Evolutionary conservation across 2,888 invertebrate genomes (phyloP), one percentile per base, ranked within the genome.

Genomic region (Hirtodrosophila alboralis): DNA sequence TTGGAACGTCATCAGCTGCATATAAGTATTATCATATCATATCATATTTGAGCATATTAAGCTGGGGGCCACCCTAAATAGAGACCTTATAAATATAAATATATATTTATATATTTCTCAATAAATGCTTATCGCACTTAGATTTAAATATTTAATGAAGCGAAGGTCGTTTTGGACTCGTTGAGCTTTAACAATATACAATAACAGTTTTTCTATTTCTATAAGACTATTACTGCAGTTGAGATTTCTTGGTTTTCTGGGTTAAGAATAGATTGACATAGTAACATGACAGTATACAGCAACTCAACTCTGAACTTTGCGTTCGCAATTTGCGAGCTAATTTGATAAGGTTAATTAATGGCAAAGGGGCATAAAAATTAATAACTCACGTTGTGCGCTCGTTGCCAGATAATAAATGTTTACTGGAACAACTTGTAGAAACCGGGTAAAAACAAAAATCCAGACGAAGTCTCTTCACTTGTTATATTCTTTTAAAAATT

Each of bases 121-220:
- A 71, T 54, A 49, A 47, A 41, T 49, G 66, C 66, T 71, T 71
- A 75, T 75, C 71, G 66, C 61, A 57, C 31, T 52, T 72, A 10
- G 56, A 83, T 84, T 84, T 86, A 47, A 86, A 86, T 86, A 67
- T 60, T 62, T 70, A 73, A 84, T 65, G 74, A 67, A 68, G 10
- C 60, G 56, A 76, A 76, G 53, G 70, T 58, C 57, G 44, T 23
- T n/a, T 44, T 31, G 4, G 4, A 30, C 7, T 12, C n/a, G n/a
- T n/a, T n/a, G 33, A 4, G 57, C n/a, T n/a, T n/a, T n/a, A n/a
- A n/a, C n/a, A n/a, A n/a, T n/a, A n/a, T n/a, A n/a, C n/a, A n/a
- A n/a, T n/a, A n/a, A n/a, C n/a, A n/a, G n/a, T n/a, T n/a, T n/a
- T n/a, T n/a, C n/a, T n/a, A n/a, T n/a, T n/a, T n/a, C n/a, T 62